Base-by-base conservation (phyloP, 2,113 vertebrate genomes). In the Conger conger region DNA sequence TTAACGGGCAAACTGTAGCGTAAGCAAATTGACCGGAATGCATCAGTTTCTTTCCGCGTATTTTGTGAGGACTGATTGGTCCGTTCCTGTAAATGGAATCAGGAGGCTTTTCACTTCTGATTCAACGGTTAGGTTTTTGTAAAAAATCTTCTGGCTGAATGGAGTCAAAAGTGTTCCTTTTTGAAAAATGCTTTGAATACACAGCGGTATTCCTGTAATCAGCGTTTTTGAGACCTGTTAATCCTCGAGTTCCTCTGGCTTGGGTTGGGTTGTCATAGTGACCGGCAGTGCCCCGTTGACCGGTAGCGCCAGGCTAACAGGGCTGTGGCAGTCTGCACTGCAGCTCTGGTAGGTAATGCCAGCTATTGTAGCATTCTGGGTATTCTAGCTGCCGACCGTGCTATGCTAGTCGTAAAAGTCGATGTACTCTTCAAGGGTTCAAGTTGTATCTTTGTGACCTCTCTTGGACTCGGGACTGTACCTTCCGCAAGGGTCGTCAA, bases 311-410 rank as follows among this genome's bases (percentile, higher is more conserved):
- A 33, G 68, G n/a, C 27, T 23, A 11, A n/a, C 1, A 33, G 27
- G 1, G 68, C 33, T 73, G 15, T 33, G 27, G 0, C 13, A 33
- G 6, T 11, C 68, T 73, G 68, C 68, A 73, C n/a, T 73, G 11
- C 15, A n/a, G 68, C 68, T 33, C 45, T 87, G 80, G 81, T 88
- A 91, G 82, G 85, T 90, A 88, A 90, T 90, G 90, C n/a, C n/a
- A n/a, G n/a, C n/a, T n/a, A n/a, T n/a, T n/a, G n/a, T n/a, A n/a
- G n/a, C n/a, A n/a, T n/a, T n/a, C n/a, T n/a, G n/a, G n/a, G n/a
- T n/a, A n/a, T n/a, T n/a, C n/a, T n/a, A n/a, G n/a, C n/a, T n/a
- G n/a, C n/a, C n/a, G n/a, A n/a, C n/a, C n/a, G n/a, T n/a, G n/a
- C n/a, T n/a, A n/a, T n/a, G n/a, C n/a, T n/a, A n/a, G n/a, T n/a